Evolutionary conservation across 2,113 vertebrate species (phyloP).

Genomic region (Larimichthys polyactis): DNA sequence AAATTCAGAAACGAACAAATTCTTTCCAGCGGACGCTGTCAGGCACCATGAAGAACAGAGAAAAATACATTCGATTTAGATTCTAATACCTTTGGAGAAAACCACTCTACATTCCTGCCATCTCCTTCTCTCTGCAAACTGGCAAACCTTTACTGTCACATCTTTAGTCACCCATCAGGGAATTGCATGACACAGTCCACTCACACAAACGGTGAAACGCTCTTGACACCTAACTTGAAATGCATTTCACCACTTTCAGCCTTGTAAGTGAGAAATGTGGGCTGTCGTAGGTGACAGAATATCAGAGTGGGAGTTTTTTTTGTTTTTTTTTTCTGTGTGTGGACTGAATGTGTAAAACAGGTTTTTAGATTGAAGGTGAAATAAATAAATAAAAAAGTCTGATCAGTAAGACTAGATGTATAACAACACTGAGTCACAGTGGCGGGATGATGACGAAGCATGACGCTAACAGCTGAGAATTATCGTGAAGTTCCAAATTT

Average conservation of each 20-base stretch:
- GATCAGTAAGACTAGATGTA: constrained; percentile 8
- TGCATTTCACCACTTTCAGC: constrained; percentile 41
- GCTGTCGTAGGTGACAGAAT: constrained; percentile 25
- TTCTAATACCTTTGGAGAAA: constrained; percentile 27
- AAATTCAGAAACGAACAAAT: constrained; percentile 18
- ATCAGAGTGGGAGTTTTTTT: background rate
- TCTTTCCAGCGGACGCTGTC: constrained; percentile 18
- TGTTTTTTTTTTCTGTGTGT: background rate
- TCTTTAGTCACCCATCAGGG: constrained; percentile 36
- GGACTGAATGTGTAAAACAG: constrained; percentile 28
- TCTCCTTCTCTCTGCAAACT: background rate
- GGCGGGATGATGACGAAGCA: background rate
- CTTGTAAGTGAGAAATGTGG: background rate
- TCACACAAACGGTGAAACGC: constrained; percentile 23
- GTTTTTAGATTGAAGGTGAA: constrained; percentile 43
- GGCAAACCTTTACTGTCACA: background rate
- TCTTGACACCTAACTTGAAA: constrained; percentile 55
- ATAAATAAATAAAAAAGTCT: background rate
- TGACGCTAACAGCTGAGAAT: constrained; percentile 12
- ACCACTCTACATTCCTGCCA: constrained; percentile 10
- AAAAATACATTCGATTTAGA: background rate
- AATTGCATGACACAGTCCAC: constrained; percentile 21
- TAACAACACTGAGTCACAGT: constrained; percentile 11
- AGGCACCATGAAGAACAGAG: background rate
- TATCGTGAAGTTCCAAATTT: constrained; percentile 15